phyloP scores from a whole-genome alignment of 2,113 vertebrate genomes.

The Columba janthina region DNA sequence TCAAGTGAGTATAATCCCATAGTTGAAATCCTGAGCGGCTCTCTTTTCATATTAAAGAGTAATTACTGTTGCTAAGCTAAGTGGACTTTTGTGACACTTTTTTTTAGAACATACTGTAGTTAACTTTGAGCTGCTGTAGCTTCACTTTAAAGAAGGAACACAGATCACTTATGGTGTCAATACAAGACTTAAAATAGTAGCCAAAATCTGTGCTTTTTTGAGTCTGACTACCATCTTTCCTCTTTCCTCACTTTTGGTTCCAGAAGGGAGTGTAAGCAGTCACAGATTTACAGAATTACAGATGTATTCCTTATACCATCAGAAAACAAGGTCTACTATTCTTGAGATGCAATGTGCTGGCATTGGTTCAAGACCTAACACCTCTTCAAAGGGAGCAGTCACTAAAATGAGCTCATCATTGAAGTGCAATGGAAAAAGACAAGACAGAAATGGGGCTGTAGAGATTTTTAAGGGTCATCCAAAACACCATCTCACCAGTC shows the following conservation, averaged over 20 bases:
- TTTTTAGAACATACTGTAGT: background rate
- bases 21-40: background rate
- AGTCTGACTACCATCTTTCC: conserved; percentile 58
- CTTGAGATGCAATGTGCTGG: conserved; percentile 23
- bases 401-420: conserved; percentile 29
- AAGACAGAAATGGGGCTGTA: background rate
- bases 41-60: background rate
- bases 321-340: conserved; percentile 62
- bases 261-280: conserved; percentile 47
- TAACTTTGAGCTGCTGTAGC: conserved; percentile 56
- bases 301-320: conserved; percentile 46
- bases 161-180: conserved; percentile 63
- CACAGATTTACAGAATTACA: conserved; percentile 62
- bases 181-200: conserved; percentile 65
- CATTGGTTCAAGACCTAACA: conserved; percentile 36
- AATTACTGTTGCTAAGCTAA: conserved; percentile 14
- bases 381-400: conserved; percentile 53
- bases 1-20: background rate
- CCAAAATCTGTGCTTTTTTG: conserved; percentile 64
- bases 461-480: background rate
- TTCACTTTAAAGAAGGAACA: conserved; percentile 30
- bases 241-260: conserved; percentile 56
- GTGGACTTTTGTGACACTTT: conserved; percentile 31
- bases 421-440: background rate
- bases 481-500: background rate